phyloP scores from a whole-genome alignment of 2,797 vertebrate genomes.

The Lepilemur septentrionalis region DNA sequence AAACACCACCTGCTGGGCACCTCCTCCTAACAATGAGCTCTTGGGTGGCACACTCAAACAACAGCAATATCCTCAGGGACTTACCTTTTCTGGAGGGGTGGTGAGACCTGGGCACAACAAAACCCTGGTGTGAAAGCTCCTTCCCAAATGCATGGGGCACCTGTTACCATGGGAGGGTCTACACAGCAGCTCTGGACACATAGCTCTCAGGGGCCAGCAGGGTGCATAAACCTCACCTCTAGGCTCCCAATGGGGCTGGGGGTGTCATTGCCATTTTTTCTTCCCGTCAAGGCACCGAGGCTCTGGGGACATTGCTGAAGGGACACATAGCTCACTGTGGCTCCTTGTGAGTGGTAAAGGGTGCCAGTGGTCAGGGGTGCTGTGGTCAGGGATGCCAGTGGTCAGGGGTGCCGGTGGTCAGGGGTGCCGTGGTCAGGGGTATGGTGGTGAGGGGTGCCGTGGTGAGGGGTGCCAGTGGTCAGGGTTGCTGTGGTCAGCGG shows the following conservation, averaged over 20 bases:
- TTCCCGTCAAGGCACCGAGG: not conserved
- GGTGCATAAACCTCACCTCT: not conserved
- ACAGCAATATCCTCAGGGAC: not conserved
- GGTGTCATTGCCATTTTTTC: too few relatives aligned
- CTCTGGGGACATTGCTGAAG: not conserved
- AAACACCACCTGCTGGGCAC: too few relatives aligned
- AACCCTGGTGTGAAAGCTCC: not conserved
- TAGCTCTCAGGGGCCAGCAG: too few relatives aligned
- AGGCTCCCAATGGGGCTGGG: not conserved
- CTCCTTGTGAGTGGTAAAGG: too few relatives aligned
- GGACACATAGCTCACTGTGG: too few relatives aligned
- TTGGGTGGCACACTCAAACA: not conserved
- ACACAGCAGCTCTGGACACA: not conserved
- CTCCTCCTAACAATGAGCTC: not conserved
- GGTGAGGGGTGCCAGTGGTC: not conserved
- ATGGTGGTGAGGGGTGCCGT: too few relatives aligned
- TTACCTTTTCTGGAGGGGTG: not conserved
- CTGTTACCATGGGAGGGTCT: fast-evolving
- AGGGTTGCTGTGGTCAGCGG: not conserved
- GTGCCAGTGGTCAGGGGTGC: not conserved
- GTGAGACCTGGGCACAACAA: not conserved
- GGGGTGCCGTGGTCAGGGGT: too few relatives aligned
- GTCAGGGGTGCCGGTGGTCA: not conserved
- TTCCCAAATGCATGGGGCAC: not conserved
- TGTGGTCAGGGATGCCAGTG: too few relatives aligned